Evolutionary conservation across 2,888 invertebrate genomes (phyloP).

Genomic region (Ceraclea dissimilis): DNA sequence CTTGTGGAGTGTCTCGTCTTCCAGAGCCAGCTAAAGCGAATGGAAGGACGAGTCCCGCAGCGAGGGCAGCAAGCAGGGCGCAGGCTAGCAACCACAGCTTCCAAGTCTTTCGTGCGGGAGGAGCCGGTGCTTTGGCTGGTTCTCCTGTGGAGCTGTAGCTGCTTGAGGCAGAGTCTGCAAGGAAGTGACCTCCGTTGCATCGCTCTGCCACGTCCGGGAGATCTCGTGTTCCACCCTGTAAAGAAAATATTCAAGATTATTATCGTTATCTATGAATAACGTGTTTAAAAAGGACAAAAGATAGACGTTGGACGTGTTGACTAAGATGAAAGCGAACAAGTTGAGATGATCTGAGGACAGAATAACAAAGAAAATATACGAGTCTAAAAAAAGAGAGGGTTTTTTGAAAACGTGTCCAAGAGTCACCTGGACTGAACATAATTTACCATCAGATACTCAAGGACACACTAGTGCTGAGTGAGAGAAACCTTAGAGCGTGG

Average conservation of each 20-base stretch:
- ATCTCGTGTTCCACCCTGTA: conserved; percentile 34
- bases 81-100: conserved; percentile 51
- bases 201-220: conserved; percentile 49
- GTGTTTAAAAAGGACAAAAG: background rate
- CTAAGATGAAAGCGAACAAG: no score
- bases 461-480: no score
- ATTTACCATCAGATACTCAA: no score
- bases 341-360: no score
- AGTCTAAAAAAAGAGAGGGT: no score
- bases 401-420: no score
- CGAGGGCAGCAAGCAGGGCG: conserved; percentile 51
- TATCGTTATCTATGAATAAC: background rate
- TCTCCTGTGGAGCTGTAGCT: conserved; percentile 48
- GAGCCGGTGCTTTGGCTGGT: conserved; percentile 32
- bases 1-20: conserved; percentile 49
- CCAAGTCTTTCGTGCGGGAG: conserved; percentile 36
- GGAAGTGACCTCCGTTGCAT: conserved; percentile 41
- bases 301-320: no score
- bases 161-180: conserved; percentile 37
- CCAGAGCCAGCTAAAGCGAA: conserved; percentile 42
- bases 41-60: conserved; percentile 52
- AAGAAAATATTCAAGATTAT: background rate
- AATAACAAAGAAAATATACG: no score
- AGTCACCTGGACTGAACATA: no score
- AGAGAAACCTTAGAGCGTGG: no score